A percentile compares a stretch with the other conserved stretches of the same genome.
These are phyloP conservation scores for Anaspis maculata DNA, from an alignment of 2,888 invertebrate genomes.

Conservation along the genomic window DNA sequence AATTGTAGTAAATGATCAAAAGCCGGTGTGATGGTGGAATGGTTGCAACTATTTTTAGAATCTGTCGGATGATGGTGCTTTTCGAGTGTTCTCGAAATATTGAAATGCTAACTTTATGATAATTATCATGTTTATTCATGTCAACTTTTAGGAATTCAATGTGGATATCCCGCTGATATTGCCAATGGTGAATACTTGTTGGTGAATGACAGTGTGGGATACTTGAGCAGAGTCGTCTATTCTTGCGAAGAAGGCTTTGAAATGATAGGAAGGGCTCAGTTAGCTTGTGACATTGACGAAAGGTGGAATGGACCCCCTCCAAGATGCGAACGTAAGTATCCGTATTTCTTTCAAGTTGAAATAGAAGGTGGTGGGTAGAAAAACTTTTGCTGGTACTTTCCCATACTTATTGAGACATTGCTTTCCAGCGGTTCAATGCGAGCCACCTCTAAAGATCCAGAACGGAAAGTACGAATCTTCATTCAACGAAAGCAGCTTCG, in stretches of 20 bases:
- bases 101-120: too few species aligned
- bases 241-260: constrained; percentile 75
- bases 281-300: constrained; percentile 87
- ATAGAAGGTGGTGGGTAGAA: background rate
- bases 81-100: too few species aligned
- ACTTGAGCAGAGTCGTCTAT: constrained; percentile 79
- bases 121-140: too few species aligned
- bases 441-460: constrained; percentile 55
- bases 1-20: too few species aligned
- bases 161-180: constrained; percentile 82
- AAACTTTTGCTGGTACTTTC: too few species aligned
- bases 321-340: constrained; percentile 64
- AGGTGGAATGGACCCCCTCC: constrained; percentile 92
- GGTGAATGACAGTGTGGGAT: constrained; percentile 79
- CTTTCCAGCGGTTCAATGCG: constrained; percentile 70
- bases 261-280: constrained; percentile 73
- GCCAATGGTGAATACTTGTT: constrained; percentile 72
- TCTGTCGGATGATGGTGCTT: too few species aligned
- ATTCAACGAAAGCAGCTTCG: constrained; percentile 57
- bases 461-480: constrained; percentile 51
- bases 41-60: too few species aligned
- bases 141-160: constrained; percentile 66
- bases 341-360: too few species aligned
- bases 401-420: too few species aligned
- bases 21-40: too few species aligned